A percentile compares a stretch with the other conserved stretches of the same genome.
phyloP scores from a whole-genome alignment of 2,113 vertebrate genomes.

The Tringa solitaria region DNA sequence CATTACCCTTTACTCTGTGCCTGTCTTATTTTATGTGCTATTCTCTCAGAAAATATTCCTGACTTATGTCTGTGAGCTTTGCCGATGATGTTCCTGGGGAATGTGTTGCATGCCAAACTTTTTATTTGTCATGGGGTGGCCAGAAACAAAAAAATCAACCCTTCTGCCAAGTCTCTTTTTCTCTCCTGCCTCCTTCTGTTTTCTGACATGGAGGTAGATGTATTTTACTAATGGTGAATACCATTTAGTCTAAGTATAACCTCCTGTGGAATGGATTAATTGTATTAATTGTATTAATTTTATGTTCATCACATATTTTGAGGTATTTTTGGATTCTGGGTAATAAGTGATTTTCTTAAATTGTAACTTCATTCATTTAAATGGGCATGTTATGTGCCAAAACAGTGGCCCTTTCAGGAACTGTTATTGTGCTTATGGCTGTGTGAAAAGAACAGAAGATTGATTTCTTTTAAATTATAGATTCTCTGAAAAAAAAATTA shows the following conservation, averaged over 20 bases:
- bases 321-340: background rate
- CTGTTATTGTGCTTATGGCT: background rate
- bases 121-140: background rate
- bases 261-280: background rate
- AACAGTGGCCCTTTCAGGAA: background rate
- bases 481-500: background rate
- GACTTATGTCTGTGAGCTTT: background rate
- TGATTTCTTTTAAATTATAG: background rate
- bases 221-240: background rate
- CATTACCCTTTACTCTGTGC: constrained; percentile 31
- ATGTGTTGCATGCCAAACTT: background rate
- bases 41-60: constrained; percentile 6
- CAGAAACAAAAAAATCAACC: background rate
- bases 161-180: background rate
- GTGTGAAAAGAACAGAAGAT: background rate
- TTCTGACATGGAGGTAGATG: background rate
- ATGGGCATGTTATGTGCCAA: background rate
- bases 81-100: background rate
- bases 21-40: constrained; percentile 25
- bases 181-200: background rate
- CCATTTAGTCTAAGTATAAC: background rate
- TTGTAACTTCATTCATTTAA: background rate
- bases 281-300: background rate
- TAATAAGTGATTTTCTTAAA: background rate
- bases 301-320: background rate